Percentiles rank a stretch among this genome's conserved stretches.
Evolutionary conservation across 2,888 invertebrate species (phyloP).

Genomic region (Nomada goodeniana): DNA sequence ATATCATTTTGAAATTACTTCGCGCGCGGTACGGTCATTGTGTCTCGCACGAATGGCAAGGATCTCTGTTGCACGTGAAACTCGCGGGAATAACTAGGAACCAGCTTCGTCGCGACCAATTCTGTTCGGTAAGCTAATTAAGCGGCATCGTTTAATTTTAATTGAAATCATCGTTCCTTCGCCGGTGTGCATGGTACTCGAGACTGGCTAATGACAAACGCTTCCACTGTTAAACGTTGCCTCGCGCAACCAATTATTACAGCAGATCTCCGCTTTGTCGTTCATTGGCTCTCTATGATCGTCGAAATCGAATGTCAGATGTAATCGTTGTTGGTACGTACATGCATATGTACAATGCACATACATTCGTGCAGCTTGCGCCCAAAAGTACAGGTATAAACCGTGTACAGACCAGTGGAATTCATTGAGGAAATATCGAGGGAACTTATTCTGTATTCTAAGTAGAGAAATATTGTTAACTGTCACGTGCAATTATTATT

Average conservation of each 20-base stretch:
- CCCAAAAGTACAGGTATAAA: too few relatives aligned
- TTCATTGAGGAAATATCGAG: too few relatives aligned
- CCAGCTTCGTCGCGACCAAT: constrained; percentile 26
- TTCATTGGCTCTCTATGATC: constrained; percentile 41
- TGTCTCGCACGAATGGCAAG: background rate
- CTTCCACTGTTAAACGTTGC: constrained; percentile 55
- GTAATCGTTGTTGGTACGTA: constrained; percentile 9
- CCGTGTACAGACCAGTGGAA: too few relatives aligned
- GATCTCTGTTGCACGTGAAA: constrained; percentile 16
- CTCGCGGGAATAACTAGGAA: constrained; percentile 26
- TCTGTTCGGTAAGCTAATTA: constrained; percentile 49
- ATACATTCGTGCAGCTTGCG: too few relatives aligned
- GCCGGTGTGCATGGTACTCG: background rate
- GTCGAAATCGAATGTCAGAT: constrained; percentile 26
- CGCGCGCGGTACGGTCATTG: background rate
- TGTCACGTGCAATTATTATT: too few relatives aligned
- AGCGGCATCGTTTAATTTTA: constrained; percentile 39
- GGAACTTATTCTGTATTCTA: too few relatives aligned
- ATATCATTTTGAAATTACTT: too few relatives aligned
- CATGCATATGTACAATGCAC: background rate
- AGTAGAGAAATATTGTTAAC: too few relatives aligned
- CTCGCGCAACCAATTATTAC: constrained; percentile 44
- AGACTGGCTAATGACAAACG: constrained; percentile 35
- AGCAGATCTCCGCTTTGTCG: constrained; percentile 27
- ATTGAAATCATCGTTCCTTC: constrained; percentile 48